phyloP scores from a whole-genome alignment of 2,888 invertebrate genomes.

The Orthosia gracilis region DNA sequence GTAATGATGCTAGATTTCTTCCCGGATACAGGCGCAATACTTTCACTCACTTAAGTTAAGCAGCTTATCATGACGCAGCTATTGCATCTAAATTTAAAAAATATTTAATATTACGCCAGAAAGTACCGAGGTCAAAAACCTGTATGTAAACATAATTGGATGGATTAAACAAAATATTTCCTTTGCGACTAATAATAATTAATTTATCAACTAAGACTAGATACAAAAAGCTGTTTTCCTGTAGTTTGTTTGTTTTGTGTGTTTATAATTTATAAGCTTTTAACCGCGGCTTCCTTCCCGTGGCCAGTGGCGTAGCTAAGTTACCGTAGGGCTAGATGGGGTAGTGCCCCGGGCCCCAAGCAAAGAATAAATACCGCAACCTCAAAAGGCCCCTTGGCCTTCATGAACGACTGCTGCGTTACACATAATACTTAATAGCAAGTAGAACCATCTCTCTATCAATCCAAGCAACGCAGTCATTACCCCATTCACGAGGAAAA shows the following conservation, averaged over 20 bases:
- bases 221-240: slow-evolving; percentile 6
- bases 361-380: too few relatives aligned
- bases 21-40: slow-evolving; percentile 46
- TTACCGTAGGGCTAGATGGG: too few relatives aligned
- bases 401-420: too few relatives aligned
- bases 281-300: too few relatives aligned
- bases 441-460: too few relatives aligned
- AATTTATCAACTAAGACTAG: background rate
- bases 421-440: too few relatives aligned
- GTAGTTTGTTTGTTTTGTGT: background rate
- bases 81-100: slow-evolving; percentile 32
- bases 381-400: too few relatives aligned
- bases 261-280: background rate
- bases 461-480: too few relatives aligned
- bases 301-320: too few relatives aligned
- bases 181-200: slow-evolving; percentile 9
- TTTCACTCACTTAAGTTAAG: slow-evolving; percentile 53
- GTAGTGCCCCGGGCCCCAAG: too few relatives aligned
- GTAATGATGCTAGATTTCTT: slow-evolving; percentile 53
- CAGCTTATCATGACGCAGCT: slow-evolving; percentile 43
- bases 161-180: background rate
- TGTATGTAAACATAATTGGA: background rate
- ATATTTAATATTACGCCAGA: slow-evolving; percentile 31
- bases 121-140: slow-evolving; percentile 3
- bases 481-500: too few relatives aligned